Percentiles rank a stretch among this genome's conserved stretches.
phyloP scores from a whole-genome alignment of 1,140 invertebrate genomes.

The Drosophila parvula region DNA sequence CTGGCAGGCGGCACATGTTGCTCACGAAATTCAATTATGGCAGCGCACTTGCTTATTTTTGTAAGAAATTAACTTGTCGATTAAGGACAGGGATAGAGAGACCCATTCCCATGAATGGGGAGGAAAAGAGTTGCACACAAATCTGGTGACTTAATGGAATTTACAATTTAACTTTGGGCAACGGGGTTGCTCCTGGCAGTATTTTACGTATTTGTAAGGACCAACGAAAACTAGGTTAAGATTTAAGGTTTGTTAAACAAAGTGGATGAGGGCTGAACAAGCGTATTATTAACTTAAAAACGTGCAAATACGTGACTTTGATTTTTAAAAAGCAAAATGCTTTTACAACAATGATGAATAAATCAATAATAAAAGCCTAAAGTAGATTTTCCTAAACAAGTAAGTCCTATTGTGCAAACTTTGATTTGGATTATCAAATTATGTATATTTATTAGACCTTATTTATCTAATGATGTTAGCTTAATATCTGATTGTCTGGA shows the following conservation, averaged over 20 bases:
- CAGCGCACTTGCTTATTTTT: slow-evolving; percentile 75
- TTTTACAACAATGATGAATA: not conserved
- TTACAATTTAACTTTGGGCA: slow-evolving; percentile 23
- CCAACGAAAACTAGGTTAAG: slow-evolving; percentile 9
- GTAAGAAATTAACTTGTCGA: slow-evolving; percentile 78
- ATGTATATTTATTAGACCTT: not conserved
- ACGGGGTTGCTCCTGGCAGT: not conserved
- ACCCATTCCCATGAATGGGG: not conserved
- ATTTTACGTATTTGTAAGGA: not conserved
- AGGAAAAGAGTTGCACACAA: slow-evolving; percentile 34
- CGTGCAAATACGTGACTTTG: not conserved
- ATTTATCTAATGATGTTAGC: not conserved
- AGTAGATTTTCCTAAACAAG: no score
- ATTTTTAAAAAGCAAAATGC: not conserved
- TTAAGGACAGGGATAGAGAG: slow-evolving; percentile 9
- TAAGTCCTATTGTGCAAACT: not conserved
- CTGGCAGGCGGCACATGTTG: slow-evolving; percentile 37
- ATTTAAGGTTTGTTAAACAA: slow-evolving; percentile 9
- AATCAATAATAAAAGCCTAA: not conserved
- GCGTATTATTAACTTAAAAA: not conserved
- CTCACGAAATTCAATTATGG: slow-evolving; percentile 76
- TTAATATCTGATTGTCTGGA: no score
- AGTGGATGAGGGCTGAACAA: not conserved
- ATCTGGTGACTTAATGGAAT: slow-evolving; percentile 40
- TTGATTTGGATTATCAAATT: not conserved